A percentile compares a stretch with the other conserved stretches of the same genome.
Conservation (phyloP, 30 jellyfish, hydroid and myxozoan genomes). For the Thelohanellus kitauei region DNA sequence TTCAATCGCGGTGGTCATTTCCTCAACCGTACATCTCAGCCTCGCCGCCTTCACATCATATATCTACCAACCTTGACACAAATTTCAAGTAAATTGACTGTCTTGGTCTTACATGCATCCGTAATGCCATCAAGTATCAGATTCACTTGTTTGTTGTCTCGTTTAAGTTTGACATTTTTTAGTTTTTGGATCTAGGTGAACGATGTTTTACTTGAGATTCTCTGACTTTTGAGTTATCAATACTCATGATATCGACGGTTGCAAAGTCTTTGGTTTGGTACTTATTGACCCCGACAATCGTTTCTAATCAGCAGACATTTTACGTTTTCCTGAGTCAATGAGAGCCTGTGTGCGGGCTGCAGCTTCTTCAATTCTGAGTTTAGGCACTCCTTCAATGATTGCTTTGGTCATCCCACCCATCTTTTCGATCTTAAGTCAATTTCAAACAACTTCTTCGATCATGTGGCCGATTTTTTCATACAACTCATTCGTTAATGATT, state of each 20-base stretch:
- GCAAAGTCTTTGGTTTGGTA: constrained; percentile 42
- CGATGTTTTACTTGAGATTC: constrained; percentile 28
- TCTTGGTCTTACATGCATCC: constrained; percentile 13
- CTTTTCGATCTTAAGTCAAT: constrained; percentile 27
- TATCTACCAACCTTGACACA: constrained; percentile 31
- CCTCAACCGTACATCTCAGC: constrained; percentile 93
- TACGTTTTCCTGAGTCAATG: constrained; percentile 82
- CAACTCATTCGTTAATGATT: constrained; percentile 42
- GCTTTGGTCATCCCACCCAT: constrained; percentile 99
- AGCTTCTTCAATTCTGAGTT: constrained; percentile 67
- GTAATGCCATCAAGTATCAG: constrained; percentile 23
- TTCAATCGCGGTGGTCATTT: constrained; percentile 90
- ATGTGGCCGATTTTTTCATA: constrained; percentile 38
- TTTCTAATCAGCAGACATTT: constrained; percentile 12
- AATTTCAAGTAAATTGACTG: constrained; percentile 36
- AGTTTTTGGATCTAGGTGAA: constrained; percentile 18
- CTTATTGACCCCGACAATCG: constrained; percentile 85
- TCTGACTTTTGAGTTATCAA: constrained; percentile 71
- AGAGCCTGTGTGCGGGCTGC: constrained; percentile 94
- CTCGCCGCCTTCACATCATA: constrained; percentile 33
- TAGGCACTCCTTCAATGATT: constrained; percentile 94
- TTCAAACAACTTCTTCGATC: constrained; percentile 35
- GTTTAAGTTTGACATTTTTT: constrained; percentile 11
- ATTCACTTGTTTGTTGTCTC: constrained; percentile 27
- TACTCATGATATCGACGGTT: constrained; percentile 41